Evolutionary conservation across 2,888 invertebrate genomes (phyloP).

Genomic region (Eupithecia tripunctaria): DNA sequence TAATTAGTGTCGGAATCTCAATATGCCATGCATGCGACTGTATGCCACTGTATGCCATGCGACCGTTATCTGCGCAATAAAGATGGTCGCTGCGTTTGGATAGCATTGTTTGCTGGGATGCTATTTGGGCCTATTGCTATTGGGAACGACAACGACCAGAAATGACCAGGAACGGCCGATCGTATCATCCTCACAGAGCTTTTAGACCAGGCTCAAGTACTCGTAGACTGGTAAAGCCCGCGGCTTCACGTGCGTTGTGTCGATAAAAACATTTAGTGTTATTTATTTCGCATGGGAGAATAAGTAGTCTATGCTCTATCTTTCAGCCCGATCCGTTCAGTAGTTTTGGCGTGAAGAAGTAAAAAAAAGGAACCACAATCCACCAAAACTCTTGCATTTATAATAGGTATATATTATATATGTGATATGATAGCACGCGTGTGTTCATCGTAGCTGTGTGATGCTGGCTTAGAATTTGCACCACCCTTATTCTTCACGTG

Average conservation of each 20-base stretch:
- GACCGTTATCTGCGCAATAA: conserved; percentile 12
- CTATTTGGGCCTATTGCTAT: conserved; percentile 7
- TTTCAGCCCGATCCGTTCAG: neutral
- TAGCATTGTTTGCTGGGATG: conserved; percentile 10
- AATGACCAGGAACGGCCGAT: neutral
- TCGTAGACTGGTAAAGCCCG: neutral
- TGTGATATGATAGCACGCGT: no score
- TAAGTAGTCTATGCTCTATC: neutral
- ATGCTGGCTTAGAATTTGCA: no score
- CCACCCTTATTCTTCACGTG: no score
- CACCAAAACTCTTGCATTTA: no score
- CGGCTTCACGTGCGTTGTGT: no score
- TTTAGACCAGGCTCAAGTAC: neutral
- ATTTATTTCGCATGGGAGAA: no score
- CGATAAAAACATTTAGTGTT: no score
- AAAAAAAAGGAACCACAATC: neutral
- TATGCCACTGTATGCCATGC: conserved; percentile 9
- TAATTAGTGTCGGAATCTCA: conserved; percentile 14
- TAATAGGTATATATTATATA: no score
- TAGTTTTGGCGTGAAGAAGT: neutral
- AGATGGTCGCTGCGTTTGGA: conserved; percentile 9
- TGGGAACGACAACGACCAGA: neutral
- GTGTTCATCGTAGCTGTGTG: no score
- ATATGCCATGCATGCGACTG: conserved; percentile 12
- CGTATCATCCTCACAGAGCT: neutral